These are phyloP conservation scores for Nudaria mundana DNA, from an alignment of 2,888 invertebrate species.

Conservation along the genomic window DNA sequence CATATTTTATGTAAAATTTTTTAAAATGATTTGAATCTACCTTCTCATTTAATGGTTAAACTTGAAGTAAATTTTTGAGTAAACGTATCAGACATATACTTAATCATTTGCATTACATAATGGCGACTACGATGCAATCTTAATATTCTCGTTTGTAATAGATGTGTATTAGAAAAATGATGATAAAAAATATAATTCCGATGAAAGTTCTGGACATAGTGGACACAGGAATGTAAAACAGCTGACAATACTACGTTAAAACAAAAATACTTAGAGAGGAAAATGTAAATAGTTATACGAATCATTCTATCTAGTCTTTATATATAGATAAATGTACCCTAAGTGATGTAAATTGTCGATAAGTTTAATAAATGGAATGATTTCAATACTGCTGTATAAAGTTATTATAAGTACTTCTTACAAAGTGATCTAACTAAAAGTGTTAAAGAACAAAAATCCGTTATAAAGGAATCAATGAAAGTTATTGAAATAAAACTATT, in stretches of 20 bases:
- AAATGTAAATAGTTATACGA: constrained; percentile 66
- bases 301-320: constrained; percentile 69
- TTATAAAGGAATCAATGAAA: no score
- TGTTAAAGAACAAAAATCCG: no score
- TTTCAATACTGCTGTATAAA: constrained; percentile 62
- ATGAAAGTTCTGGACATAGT: constrained; percentile 47
- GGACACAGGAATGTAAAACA: constrained; percentile 69
- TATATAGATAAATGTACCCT: constrained; percentile 39
- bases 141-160: constrained; percentile 37
- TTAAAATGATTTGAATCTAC: constrained; percentile 30
- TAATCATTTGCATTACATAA: constrained; percentile 29
- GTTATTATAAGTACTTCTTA: constrained; percentile 33
- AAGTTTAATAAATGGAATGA: constrained; percentile 51
- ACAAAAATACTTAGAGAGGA: constrained; percentile 60
- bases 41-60: constrained; percentile 27
- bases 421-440: constrained; percentile 31
- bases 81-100: constrained; percentile 16
- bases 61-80: constrained; percentile 16
- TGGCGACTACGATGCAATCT: constrained; percentile 31
- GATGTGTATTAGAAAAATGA: constrained; percentile 39
- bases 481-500: no score
- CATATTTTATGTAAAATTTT: constrained; percentile 34
- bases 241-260: constrained; percentile 78
- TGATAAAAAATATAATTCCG: constrained; percentile 37
- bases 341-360: constrained; percentile 69